Conservation (phyloP, 1,140 invertebrate species). For the Diplogasteroides magnus region DNA sequence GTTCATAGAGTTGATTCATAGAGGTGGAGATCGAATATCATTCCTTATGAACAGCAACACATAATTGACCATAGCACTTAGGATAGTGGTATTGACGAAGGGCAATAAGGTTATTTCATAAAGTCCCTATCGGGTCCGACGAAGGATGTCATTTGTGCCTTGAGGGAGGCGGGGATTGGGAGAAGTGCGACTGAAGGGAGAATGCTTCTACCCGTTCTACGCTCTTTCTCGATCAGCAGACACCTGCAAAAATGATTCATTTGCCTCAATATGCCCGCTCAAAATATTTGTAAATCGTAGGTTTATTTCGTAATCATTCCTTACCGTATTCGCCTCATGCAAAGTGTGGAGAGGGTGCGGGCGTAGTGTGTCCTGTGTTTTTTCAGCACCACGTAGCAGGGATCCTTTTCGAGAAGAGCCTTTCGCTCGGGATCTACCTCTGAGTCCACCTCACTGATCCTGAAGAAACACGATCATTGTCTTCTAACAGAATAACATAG, state of each 20-base stretch:
- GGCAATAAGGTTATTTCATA: too few relatives aligned
- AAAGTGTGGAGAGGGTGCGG: background rate
- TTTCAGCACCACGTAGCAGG: background rate
- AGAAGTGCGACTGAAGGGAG: background rate
- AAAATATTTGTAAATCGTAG: background rate
- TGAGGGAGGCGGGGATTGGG: background rate
- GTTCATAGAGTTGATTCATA: too few relatives aligned
- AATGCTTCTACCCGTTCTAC: background rate
- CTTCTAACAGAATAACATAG: too few relatives aligned
- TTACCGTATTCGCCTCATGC: background rate
- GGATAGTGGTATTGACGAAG: too few relatives aligned
- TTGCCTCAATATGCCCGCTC: too few relatives aligned
- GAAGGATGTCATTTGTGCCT: background rate
- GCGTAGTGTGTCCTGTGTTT: background rate
- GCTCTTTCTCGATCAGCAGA: background rate
- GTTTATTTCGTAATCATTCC: background rate
- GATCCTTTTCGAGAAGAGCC: background rate
- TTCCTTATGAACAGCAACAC: too few relatives aligned
- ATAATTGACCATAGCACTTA: too few relatives aligned
- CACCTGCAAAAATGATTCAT: too few relatives aligned
- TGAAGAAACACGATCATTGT: too few relatives aligned
- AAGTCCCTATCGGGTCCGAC: background rate
- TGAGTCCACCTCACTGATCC: background rate
- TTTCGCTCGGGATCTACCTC: background rate
- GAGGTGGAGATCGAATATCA: too few relatives aligned